Evolutionary conservation across 2,113 vertebrate genomes (phyloP), one percentile per base, ranked within the genome.

Genomic region (Theristicus caerulescens): DNA sequence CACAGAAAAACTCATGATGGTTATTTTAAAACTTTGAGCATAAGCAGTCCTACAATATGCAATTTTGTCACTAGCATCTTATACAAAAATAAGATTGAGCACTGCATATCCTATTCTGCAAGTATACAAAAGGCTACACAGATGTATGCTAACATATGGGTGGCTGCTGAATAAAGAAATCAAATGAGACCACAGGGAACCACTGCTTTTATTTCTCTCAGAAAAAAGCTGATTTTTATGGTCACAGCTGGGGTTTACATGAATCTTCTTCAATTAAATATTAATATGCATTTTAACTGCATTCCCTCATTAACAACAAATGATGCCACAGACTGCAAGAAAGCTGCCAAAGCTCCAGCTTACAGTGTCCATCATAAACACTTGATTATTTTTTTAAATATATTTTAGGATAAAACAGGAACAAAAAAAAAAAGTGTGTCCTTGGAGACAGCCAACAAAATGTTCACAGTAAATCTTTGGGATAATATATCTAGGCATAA

Each of bases 231-330:
- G 2, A 24, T 70, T 91, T 94, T 96, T 82, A 67, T 62, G 66
- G 64, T 82, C 47, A 84, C 80, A 92, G 71, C 64, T 96, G 72
- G 90, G 92, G 31, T 92, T 95, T 94, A 94, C 69, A 93, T 34
- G 52, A 96, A 52, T 91, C 87, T 93, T 94, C 86, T 90, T 94
- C 83, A 95, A 94, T 97, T 96, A 97, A 97, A 96, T 93, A 93
- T 90, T 90, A 93, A 88, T 65, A 55, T 16, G 58, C 20, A 46
- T 55, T 95, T 94, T 87, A 88, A 57, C 40, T 85, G 58, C 36
- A 69, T 74, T 67, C 66, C 38, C 49, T 96, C 91, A 89, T 94
- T 97, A 96, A 93, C 83, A 90, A 84, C 61, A 89, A 97, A 82
- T 66, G 73, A 79, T 78, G 66, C 85, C 78, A 64, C 44, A 44